Evolutionary conservation across 2,888 invertebrate genomes (phyloP), one percentile per base, ranked within the genome.

Genomic region (Pseudococcus viburni): DNA sequence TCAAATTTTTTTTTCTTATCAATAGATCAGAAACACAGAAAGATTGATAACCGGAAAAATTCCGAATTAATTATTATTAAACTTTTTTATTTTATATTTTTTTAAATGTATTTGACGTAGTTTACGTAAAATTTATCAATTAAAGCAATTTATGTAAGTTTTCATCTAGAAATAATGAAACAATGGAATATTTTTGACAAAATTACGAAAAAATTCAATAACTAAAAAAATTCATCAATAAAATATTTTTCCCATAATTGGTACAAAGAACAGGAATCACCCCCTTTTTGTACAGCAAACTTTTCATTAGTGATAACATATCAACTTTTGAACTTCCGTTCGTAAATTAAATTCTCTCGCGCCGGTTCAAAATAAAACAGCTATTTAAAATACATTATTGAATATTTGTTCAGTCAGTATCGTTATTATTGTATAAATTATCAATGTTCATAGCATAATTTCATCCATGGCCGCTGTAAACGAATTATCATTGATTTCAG

Each of bases 391-490:
- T 73, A 17, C 12, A 15, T 22, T 33, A 33, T 19, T 55, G 51
- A 84, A 39, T 85, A 55, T 7, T 80, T 55, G 73, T 59, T 33
- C 12, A 42, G 12, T 84, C 39, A 68, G 8, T 55, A n/a, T 55
- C 3, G 55, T 55, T 0, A 55, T 55, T n/a, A n/a, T 80, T 33
- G 39, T 55, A 15, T 85, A 84, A 77, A 12, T 77, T 68, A 77
- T 88, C 68, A 22, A 86, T 73, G 11, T 80, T 89, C n/a, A 51
- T 4, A 64, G 59, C 80, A 17, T 73, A 84, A 73, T 88, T 89
- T 88, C 89, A 89, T 89, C 84, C 17, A 85, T 85, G 85, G 59
- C 85, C 22, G 26, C 85, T 17, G 9, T 11, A 17, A 59, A 59
- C 19, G 85, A 85, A 26, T 55, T 85, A 39, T 85, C 85, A 15